Evolutionary conservation across 92 coral and sea anemone genomes (phyloP).

Genomic region (Zoanthus sansibaricus): DNA sequence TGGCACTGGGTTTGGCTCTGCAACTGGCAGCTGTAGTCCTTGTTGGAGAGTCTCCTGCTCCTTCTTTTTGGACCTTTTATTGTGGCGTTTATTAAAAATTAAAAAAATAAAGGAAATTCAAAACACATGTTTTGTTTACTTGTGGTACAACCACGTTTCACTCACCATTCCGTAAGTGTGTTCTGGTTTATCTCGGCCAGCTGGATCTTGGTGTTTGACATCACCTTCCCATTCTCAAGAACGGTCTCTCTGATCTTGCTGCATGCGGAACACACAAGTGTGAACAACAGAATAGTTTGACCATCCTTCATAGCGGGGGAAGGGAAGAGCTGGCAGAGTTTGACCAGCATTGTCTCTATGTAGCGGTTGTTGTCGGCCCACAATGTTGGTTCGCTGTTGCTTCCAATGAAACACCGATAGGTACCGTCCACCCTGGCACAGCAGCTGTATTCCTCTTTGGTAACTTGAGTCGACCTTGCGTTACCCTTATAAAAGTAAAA

Average conservation of each 20-base stretch:
- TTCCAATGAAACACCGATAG: slow-evolving; percentile 29
- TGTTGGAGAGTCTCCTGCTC: background rate
- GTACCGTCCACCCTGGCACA: slow-evolving; percentile 41
- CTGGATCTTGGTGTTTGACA: background rate
- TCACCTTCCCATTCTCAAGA: background rate
- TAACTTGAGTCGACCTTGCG: slow-evolving; percentile 5
- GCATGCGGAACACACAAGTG: background rate
- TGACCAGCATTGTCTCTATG: slow-evolving; percentile 3
- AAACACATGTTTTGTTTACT: background rate
- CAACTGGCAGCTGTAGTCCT: background rate
- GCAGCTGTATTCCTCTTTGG: background rate
- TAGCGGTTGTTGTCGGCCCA: background rate
- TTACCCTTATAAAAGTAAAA: background rate
- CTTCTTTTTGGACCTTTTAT: background rate
- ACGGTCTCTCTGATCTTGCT: background rate
- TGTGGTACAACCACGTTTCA: background rate
- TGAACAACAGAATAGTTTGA: background rate
- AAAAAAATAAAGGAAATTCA: background rate
- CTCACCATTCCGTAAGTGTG: background rate
- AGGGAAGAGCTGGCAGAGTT: background rate
- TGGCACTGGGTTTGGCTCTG: background rate
- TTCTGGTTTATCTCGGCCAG: slow-evolving; percentile 22
- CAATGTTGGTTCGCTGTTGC: slow-evolving; percentile 11
- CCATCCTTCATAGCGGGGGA: background rate
- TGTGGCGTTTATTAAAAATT: background rate